phyloP scores from a whole-genome alignment of 2,888 invertebrate species.

The Venustoraphidia nigricollis region DNA sequence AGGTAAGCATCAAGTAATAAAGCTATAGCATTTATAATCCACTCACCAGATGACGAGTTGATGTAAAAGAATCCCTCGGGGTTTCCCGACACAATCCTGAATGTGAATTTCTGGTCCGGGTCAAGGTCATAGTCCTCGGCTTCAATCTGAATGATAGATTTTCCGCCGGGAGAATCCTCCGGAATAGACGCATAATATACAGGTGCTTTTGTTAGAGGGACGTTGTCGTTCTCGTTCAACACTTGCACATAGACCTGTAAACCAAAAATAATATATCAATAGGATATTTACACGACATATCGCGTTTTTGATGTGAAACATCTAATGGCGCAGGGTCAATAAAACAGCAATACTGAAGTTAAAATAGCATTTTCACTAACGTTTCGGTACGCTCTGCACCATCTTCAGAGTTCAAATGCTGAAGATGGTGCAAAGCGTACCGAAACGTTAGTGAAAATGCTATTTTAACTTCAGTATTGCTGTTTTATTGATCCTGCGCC shows the following conservation, averaged over 20 bases:
- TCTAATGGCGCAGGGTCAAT: too few relatives aligned
- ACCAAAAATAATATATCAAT: constrained; percentile 8
- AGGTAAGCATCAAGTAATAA: background rate
- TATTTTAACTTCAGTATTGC: too few relatives aligned
- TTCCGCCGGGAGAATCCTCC: constrained; percentile 64
- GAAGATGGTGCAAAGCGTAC: too few relatives aligned
- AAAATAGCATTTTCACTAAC: too few relatives aligned
- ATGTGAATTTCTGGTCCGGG: constrained; percentile 49
- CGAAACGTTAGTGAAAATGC: too few relatives aligned
- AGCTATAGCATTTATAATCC: background rate
- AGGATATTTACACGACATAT: background rate
- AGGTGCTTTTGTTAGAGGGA: constrained; percentile 74
- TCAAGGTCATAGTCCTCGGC: constrained; percentile 71
- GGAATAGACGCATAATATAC: constrained; percentile 67
- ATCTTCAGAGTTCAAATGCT: too few relatives aligned
- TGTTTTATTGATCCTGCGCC: too few relatives aligned
- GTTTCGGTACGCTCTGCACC: too few relatives aligned
- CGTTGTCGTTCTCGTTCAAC: constrained; percentile 88
- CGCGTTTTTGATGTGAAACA: too few relatives aligned
- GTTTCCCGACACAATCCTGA: constrained; percentile 79
- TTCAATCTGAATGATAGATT: constrained; percentile 55
- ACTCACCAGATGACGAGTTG: constrained; percentile 64
- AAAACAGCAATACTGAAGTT: too few relatives aligned
- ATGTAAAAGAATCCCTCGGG: constrained; percentile 83
- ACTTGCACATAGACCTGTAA: constrained; percentile 66